Percentiles rank a stretch among this genome's conserved stretches.
Evolutionary conservation across 2,888 invertebrate genomes (phyloP).

Genomic region (Gnatocerus cornutus): DNA sequence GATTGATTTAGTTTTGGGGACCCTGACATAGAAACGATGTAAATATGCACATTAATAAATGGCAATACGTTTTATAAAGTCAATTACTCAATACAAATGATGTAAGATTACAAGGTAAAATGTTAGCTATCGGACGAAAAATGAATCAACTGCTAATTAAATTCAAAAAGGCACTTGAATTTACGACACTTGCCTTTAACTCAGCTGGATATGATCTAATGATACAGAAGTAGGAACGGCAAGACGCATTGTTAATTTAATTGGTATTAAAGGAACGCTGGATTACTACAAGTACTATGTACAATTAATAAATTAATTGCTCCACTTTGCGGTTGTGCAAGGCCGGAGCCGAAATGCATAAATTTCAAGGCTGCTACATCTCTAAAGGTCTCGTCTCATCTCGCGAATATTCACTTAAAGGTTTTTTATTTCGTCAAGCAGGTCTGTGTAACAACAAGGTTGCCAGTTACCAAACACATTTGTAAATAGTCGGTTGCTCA

Average conservation of each 20-base stretch:
- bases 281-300: slow-evolving; percentile 17
- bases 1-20: slow-evolving; percentile 41
- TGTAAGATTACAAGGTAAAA: slow-evolving; percentile 55
- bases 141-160: slow-evolving; percentile 39
- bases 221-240: slow-evolving; percentile 24
- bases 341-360: slow-evolving; percentile 41
- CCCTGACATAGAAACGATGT: slow-evolving; percentile 50
- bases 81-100: slow-evolving; percentile 59
- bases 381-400: slow-evolving; percentile 39
- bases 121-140: slow-evolving; percentile 39
- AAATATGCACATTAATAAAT: slow-evolving; percentile 52
- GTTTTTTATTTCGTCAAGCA: slow-evolving; percentile 18
- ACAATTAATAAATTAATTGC: slow-evolving; percentile 9
- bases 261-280: slow-evolving; percentile 27
- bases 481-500: slow-evolving; percentile 49
- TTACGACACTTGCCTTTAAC: slow-evolving; percentile 9
- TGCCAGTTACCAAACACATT: slow-evolving; percentile 49
- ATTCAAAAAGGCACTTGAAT: slow-evolving; percentile 27
- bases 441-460: slow-evolving; percentile 29
- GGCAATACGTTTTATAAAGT: slow-evolving; percentile 54
- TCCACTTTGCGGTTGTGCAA: slow-evolving; percentile 15
- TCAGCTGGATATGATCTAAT: slow-evolving; percentile 38
- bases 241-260: slow-evolving; percentile 30
- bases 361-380: slow-evolving; percentile 16
- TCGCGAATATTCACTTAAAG: slow-evolving; percentile 18